These are phyloP conservation scores for Himalopsyche japonica DNA, from an alignment of 2,888 invertebrate genomes.

Conservation along the genomic window DNA sequence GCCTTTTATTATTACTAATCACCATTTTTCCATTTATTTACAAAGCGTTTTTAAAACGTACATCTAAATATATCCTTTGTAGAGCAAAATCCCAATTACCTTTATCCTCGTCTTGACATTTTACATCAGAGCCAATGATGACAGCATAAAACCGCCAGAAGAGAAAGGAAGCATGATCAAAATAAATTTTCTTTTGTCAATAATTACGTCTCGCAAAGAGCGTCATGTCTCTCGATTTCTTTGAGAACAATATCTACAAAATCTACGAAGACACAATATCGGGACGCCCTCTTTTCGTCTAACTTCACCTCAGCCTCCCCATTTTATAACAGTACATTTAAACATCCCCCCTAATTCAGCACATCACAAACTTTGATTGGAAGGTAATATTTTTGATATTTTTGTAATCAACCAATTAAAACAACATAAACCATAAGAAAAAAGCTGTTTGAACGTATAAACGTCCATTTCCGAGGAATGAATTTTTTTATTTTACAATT, in stretches of 20 bases:
- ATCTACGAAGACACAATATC: constrained; percentile 34
- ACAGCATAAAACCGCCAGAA: constrained; percentile 16
- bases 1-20: neutral
- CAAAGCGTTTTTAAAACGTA: neutral
- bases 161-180: constrained; percentile 24
- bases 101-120: constrained; percentile 21
- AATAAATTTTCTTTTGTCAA: constrained; percentile 39
- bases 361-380: neutral
- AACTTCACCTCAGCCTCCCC: constrained; percentile 14
- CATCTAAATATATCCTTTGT: neutral
- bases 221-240: constrained; percentile 36
- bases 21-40: neutral
- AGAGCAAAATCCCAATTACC: constrained; percentile 22
- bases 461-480: no score
- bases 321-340: constrained; percentile 29
- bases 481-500: no score
- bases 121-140: constrained; percentile 18
- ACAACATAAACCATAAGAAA: no score
- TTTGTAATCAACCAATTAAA: no score
- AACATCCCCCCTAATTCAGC: constrained; percentile 16
- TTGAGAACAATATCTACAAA: constrained; percentile 38
- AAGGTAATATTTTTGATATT: no score
- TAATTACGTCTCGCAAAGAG: constrained; percentile 36
- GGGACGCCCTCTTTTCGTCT: constrained; percentile 15
- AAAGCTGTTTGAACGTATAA: no score